Evolutionary conservation across 1,140 invertebrate genomes (phyloP).

Genomic region (Helicoverpa armigera): DNA sequence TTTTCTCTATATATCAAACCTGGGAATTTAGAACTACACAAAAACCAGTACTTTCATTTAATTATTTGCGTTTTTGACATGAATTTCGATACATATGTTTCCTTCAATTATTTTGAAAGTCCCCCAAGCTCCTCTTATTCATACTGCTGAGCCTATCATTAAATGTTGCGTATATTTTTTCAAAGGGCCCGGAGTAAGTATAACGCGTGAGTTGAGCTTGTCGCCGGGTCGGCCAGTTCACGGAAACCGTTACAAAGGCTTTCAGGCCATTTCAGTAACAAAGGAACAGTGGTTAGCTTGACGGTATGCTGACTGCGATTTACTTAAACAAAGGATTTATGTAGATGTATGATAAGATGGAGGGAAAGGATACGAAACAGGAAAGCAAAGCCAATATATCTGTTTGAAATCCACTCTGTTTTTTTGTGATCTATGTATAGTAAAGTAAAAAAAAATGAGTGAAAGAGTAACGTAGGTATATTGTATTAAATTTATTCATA

Average conservation of each 20-base stretch:
- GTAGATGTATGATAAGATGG: background rate
- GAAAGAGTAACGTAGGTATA: too few species aligned
- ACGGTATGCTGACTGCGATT: slow-evolving; percentile 46
- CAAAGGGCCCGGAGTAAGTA: background rate
- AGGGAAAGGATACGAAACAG: background rate
- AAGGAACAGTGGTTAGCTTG: slow-evolving; percentile 53
- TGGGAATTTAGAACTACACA: too few species aligned
- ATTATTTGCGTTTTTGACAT: too few species aligned
- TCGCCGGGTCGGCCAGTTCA: slow-evolving; percentile 37
- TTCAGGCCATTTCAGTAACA: slow-evolving; percentile 55
- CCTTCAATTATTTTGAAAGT: background rate
- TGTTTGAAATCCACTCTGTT: background rate
- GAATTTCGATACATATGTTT: background rate
- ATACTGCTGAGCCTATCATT: background rate
- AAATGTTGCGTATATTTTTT: slow-evolving; percentile 14
- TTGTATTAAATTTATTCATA: too few species aligned
- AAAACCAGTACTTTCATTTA: too few species aligned
- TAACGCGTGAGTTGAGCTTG: slow-evolving; percentile 27
- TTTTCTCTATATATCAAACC: too few species aligned
- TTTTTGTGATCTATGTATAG: too few species aligned
- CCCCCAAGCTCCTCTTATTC: background rate
- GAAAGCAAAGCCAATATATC: background rate
- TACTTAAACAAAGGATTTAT: slow-evolving; percentile 10
- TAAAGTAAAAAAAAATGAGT: too few species aligned
- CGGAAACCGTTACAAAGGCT: slow-evolving; percentile 60